A percentile compares a stretch with the other conserved stretches of the same genome.
These are phyloP conservation scores for Thymelicus sylvestris DNA, from an alignment of 2,888 invertebrate genomes.

Conservation along the genomic window DNA sequence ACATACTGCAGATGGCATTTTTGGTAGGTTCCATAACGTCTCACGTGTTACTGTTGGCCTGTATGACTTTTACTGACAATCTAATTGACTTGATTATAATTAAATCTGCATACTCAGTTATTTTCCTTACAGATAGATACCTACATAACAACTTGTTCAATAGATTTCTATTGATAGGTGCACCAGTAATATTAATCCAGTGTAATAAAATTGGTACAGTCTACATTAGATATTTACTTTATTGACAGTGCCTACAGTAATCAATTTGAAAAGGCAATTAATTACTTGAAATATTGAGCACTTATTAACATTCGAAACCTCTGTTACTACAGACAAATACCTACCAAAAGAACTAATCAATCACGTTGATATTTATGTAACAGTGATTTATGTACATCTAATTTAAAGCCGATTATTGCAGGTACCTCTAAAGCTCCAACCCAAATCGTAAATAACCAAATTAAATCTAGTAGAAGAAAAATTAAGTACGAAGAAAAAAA, in stretches of 20 bases:
- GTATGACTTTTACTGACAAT: conserved; percentile 27
- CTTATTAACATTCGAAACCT: neutral
- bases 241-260: too few species aligned
- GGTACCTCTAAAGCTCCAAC: conserved; percentile 7
- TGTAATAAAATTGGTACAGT: neutral
- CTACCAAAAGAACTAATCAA: conserved; percentile 13
- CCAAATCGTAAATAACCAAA: conserved; percentile 24
- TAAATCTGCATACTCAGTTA: conserved; percentile 13
- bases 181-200: neutral
- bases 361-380: conserved; percentile 12
- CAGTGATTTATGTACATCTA: conserved; percentile 22
- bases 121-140: conserved; percentile 10
- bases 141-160: neutral
- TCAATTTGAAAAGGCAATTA: neutral
- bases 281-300: neutral
- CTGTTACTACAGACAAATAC: neutral
- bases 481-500: conserved; percentile 19
- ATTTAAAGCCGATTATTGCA: neutral
- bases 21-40: conserved; percentile 35
- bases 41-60: conserved; percentile 18
- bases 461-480: conserved; percentile 23
- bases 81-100: conserved; percentile 22
- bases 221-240: too few species aligned
- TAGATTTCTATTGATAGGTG: neutral
- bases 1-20: conserved; percentile 40